Percentiles rank a stretch among this genome's conserved stretches.
Evolutionary conservation across 2,797 vertebrate species (phyloP).

Genomic region (Potorous gilbertii): DNA sequence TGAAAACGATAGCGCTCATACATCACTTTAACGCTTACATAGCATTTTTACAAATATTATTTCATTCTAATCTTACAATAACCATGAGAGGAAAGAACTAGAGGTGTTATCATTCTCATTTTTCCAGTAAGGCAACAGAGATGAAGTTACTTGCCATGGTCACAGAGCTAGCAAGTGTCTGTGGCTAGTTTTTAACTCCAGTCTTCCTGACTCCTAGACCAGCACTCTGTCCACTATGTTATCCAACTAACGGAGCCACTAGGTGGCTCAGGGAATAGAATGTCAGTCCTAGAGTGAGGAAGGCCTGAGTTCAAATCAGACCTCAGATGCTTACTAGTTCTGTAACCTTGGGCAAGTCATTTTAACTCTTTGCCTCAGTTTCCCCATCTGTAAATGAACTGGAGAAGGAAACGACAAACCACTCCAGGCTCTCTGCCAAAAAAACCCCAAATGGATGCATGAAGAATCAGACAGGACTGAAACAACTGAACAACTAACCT

Average conservation of each 20-base stretch:
- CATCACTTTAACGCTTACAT: not conserved
- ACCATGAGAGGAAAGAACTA: not conserved
- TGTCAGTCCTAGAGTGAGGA: no score
- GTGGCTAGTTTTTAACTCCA: not conserved
- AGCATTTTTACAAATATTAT: not conserved
- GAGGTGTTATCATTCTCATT: not conserved
- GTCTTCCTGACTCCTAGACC: not conserved
- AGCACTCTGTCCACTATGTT: not conserved
- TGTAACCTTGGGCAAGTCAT: no score
- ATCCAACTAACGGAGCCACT: no score
- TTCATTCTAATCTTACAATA: not conserved
- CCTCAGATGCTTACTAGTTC: no score
- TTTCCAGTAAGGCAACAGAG: not conserved
- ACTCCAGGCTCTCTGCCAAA: no score
- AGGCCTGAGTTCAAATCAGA: no score
- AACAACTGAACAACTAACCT: not conserved
- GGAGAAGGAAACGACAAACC: no score
- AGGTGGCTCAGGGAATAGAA: no score
- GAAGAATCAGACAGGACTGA: no score
- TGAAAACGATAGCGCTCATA: not conserved
- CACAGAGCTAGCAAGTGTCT: not conserved
- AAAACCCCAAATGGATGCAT: no score
- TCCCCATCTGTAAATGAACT: no score
- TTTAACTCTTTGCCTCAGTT: no score
- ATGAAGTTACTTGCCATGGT: not conserved